Conservation (phyloP, 37 sponge, comb jelly and placozoan genomes). For the Hexactinellida sp. region DNA sequence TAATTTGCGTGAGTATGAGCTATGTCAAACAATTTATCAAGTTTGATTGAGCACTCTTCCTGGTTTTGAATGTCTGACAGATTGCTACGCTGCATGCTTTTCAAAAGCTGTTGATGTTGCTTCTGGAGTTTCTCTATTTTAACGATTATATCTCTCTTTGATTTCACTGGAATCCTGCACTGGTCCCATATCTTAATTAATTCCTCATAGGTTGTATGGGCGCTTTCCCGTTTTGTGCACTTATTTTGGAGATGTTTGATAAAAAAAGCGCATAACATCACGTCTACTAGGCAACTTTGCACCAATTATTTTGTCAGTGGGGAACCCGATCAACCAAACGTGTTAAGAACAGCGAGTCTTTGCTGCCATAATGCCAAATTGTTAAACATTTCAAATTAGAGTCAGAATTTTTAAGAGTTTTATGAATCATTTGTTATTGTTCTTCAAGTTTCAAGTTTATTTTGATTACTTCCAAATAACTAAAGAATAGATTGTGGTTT, state of each 20-base stretch:
- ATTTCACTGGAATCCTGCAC: slow-evolving; percentile 19
- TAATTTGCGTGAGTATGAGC: not conserved
- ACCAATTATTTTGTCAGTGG: slow-evolving; percentile 15
- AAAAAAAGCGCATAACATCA: slow-evolving; percentile 18
- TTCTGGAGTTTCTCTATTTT: slow-evolving; percentile 13
- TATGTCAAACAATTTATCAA: slow-evolving; percentile 17
- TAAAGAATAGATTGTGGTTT: too few relatives aligned
- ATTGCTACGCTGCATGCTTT: slow-evolving; percentile 16
- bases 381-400: slow-evolving; percentile 7
- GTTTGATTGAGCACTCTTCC: slow-evolving; percentile 17
- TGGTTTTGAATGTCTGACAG: slow-evolving; percentile 11
- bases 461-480: not conserved
- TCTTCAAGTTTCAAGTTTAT: not conserved
- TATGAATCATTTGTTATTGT: too few relatives aligned
- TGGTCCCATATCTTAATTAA: slow-evolving; percentile 17
- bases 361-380: slow-evolving; percentile 12
- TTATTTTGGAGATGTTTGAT: slow-evolving; percentile 10
- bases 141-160: slow-evolving; percentile 11
- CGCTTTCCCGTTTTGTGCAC: slow-evolving; percentile 17
- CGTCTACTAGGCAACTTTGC: slow-evolving; percentile 16
- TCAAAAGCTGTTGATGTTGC: slow-evolving; percentile 12
- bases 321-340: not conserved
- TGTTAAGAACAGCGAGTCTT: not conserved
- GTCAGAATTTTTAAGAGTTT: not conserved
- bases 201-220: slow-evolving; percentile 14